A percentile compares a stretch with the other conserved stretches of the same genome.
Evolutionary conservation across 2,797 vertebrate species (phyloP).

Genomic region (Syncerus caffer): DNA sequence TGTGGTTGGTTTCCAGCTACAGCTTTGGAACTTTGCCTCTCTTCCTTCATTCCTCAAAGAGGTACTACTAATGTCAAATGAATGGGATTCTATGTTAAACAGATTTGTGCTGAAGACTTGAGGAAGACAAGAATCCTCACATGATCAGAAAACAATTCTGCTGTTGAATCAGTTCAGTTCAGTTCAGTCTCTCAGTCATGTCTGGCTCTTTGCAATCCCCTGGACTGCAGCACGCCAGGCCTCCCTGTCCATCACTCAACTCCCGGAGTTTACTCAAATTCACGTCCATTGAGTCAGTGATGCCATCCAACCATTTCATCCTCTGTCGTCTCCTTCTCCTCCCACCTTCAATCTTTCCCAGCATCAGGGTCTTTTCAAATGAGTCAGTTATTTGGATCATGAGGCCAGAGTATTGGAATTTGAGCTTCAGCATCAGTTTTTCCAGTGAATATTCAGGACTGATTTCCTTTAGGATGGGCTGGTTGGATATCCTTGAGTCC

Average conservation of each 20-base stretch:
- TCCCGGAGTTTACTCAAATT: not conserved
- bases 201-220: not conserved
- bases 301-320: not conserved
- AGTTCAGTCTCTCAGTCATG: not conserved
- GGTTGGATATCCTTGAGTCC: not conserved
- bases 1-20: not conserved
- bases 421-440: not conserved
- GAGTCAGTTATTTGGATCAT: not conserved
- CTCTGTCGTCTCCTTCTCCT: not conserved
- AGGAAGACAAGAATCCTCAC: not conserved
- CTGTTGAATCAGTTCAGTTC: not conserved
- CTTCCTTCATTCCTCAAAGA: not conserved
- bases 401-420: not conserved
- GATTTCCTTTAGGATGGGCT: not conserved
- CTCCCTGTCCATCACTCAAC: not conserved
- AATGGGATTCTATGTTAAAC: not conserved
- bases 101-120: not conserved
- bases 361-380: not conserved
- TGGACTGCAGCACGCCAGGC: not conserved
- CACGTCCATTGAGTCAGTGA: not conserved
- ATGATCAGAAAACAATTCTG: not conserved
- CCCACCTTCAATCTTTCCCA: not conserved
- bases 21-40: not conserved
- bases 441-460: not conserved
- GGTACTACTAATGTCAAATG: not conserved